Evolutionary conservation across 2,113 vertebrate species (phyloP).

Genomic region (Bos javanicus): DNA sequence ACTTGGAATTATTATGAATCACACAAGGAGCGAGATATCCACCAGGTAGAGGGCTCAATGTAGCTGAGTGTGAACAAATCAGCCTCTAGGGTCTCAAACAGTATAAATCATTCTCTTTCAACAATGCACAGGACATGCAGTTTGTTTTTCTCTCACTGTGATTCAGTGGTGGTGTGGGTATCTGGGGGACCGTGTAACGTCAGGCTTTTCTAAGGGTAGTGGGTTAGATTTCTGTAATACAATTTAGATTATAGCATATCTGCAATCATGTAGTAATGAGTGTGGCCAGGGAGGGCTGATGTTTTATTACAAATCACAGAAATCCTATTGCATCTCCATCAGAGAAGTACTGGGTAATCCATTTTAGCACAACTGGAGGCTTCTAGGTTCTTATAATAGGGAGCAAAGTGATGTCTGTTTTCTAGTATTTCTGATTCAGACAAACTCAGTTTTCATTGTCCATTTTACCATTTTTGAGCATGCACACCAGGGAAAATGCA

Average conservation of each 20-base stretch:
- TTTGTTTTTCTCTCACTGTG: background rate
- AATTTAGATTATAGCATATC: background rate
- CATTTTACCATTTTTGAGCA: background rate
- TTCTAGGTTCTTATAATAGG: slow-evolving; percentile 3
- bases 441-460: background rate
- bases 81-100: background rate
- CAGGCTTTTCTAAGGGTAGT: background rate
- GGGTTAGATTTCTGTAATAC: background rate
- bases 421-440: background rate
- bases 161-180: background rate
- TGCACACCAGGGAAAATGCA: background rate
- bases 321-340: background rate
- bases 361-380: background rate
- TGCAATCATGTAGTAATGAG: background rate
- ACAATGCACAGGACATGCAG: background rate
- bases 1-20: background rate
- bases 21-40: background rate
- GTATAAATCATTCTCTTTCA: background rate
- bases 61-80: background rate
- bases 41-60: background rate
- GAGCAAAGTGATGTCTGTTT: slow-evolving; percentile 10
- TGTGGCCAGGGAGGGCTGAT: background rate
- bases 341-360: background rate
- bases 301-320: slow-evolving; percentile 20
- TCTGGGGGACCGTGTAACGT: background rate